phyloP scores from a whole-genome alignment of 2,797 vertebrate species.

The Eptatretus atami region DNA sequence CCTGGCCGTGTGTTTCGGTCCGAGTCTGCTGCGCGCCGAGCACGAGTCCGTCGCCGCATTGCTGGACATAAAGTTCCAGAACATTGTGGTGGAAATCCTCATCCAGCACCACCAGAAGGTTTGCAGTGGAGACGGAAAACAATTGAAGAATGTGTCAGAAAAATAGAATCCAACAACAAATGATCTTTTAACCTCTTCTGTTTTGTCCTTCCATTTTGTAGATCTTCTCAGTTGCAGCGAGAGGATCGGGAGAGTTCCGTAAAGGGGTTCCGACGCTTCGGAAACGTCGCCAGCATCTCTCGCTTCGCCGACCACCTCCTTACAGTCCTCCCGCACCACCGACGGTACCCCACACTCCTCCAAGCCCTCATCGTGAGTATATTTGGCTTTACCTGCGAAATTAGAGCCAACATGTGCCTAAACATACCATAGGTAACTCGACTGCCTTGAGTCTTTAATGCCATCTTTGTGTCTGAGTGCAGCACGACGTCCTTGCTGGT shows the following conservation, averaged over 20 bases:
- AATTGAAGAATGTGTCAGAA: too few relatives aligned
- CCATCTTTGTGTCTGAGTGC: too few relatives aligned
- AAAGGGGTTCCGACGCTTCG: background rate
- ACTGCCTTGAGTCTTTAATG: too few relatives aligned
- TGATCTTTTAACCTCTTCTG: too few relatives aligned
- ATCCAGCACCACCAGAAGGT: slow-evolving; percentile 81
- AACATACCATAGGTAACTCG: too few relatives aligned
- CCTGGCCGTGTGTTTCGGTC: slow-evolving; percentile 82
- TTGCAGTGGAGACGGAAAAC: background rate
- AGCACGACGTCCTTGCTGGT: too few relatives aligned
- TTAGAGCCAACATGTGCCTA: too few relatives aligned
- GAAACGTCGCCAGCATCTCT: background rate
- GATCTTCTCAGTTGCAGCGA: slow-evolving; percentile 3
- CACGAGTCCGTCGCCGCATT: slow-evolving; percentile 89
- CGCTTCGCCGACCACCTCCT: background rate
- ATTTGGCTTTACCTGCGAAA: too few relatives aligned
- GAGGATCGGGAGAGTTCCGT: background rate
- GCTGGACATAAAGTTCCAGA: slow-evolving; percentile 97
- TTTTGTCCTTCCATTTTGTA: background rate
- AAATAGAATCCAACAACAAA: too few relatives aligned
- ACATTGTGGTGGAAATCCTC: slow-evolving; percentile 88
- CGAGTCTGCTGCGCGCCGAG: slow-evolving; percentile 77
- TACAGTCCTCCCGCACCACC: slow-evolving; percentile 5
- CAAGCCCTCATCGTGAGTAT: too few relatives aligned
- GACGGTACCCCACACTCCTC: background rate